Percentiles rank a stretch among this genome's conserved stretches.
These are phyloP conservation scores for Tokudaia tokunoshimensis DNA, from an alignment of 2,797 vertebrate species.

Conservation along the genomic window DNA sequence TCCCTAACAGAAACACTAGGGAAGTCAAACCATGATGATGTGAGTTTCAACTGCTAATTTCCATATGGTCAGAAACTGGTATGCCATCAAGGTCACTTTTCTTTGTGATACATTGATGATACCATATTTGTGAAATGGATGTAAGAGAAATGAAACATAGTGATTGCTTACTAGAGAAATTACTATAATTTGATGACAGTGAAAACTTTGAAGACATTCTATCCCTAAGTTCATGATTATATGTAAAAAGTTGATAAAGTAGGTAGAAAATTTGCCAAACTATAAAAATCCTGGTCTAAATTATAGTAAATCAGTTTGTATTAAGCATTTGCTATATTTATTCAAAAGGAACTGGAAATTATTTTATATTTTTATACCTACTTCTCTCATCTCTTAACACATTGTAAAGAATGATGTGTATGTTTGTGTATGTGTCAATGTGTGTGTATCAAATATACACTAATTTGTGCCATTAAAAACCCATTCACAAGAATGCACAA, in stretches of 20 bases:
- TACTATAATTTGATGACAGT: neutral
- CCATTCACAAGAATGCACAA: neutral
- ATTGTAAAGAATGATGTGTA: neutral
- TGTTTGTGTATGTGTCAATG: neutral
- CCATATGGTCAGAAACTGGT: neutral
- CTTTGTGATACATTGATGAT: neutral
- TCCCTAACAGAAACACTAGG: neutral
- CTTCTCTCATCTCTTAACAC: neutral
- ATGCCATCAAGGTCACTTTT: neutral
- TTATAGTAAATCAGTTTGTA: neutral
- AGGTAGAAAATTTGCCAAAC: neutral
- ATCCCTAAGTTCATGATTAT: neutral
- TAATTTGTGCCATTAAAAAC: neutral
- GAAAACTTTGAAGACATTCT: neutral
- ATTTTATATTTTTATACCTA: neutral
- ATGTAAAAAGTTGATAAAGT: conserved; percentile 6
- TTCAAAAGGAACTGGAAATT: neutral
- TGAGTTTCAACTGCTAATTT: neutral
- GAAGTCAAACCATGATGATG: neutral
- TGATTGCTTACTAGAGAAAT: neutral
- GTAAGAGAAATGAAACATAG: neutral
- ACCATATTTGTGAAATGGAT: conserved; percentile 24
- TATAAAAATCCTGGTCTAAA: neutral
- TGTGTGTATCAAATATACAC: neutral
- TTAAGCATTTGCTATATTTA: neutral